Percentiles rank a stretch among this genome's conserved stretches.
These are phyloP conservation scores for Xiphophorus birchmanni DNA, from an alignment of 2,797 vertebrate species.

Conservation along the genomic window DNA sequence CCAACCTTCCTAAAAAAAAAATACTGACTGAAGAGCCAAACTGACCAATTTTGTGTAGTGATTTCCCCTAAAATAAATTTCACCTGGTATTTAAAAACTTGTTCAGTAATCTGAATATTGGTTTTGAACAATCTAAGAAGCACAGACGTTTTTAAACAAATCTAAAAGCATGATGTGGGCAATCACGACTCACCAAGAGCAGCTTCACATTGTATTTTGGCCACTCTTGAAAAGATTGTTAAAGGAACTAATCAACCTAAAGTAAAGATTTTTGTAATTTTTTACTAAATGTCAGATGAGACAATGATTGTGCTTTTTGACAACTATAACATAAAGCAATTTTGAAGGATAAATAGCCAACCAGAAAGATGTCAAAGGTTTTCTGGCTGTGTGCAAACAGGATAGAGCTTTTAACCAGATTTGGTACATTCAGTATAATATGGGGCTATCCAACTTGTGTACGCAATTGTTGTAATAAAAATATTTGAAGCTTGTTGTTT, in stretches of 20 bases:
- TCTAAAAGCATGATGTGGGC: background rate
- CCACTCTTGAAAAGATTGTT: background rate
- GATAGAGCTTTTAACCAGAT: background rate
- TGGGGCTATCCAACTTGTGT: background rate
- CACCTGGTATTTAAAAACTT: background rate
- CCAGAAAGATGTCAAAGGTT: background rate
- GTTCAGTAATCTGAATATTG: background rate
- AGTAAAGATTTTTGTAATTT: background rate
- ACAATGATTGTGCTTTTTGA: background rate
- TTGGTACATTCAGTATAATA: background rate
- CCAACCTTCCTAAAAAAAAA: background rate
- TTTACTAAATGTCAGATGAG: background rate
- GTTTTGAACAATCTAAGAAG: background rate
- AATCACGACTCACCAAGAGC: no score
- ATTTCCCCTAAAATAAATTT: background rate
- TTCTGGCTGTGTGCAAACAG: background rate
- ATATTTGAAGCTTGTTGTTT: background rate
- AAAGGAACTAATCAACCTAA: background rate
- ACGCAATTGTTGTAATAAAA: background rate
- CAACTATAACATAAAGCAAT: background rate
- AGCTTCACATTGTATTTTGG: background rate
- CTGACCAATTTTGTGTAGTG: background rate
- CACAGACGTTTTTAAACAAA: background rate
- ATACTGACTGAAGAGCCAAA: background rate
- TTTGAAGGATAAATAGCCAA: background rate